Conservation (phyloP, 2,113 vertebrate species). For the Misgurnus mizolepis region DNA sequence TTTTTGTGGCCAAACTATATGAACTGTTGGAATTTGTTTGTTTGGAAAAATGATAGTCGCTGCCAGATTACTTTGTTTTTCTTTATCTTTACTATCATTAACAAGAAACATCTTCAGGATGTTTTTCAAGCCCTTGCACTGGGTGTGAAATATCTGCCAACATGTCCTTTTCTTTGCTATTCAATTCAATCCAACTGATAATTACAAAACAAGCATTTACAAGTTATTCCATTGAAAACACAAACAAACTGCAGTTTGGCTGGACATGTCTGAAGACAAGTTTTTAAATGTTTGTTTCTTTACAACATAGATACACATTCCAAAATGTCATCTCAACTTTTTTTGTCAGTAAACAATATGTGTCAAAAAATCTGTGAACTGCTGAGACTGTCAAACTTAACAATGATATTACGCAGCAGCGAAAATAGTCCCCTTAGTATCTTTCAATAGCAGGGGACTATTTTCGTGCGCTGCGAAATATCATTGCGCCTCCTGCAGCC, state of each 20-base stretch:
- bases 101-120: slow-evolving; percentile 12
- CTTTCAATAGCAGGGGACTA: no score
- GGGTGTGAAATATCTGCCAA: neutral
- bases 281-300: neutral
- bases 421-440: no score
- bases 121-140: no score
- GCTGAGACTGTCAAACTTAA: neutral
- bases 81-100: no score
- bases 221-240: neutral
- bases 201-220: neutral
- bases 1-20: neutral
- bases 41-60: neutral
- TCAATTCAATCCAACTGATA: neutral
- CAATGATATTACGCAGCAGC: neutral
- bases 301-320: neutral
- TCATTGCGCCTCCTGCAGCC: no score
- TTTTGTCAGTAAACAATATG: neutral
- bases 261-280: no score
- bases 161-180: neutral
- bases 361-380: neutral
- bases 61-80: slow-evolving; percentile 21
- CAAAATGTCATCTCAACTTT: no score
- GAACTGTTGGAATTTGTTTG: neutral
- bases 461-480: no score
- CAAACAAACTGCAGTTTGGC: neutral